Conservation (phyloP, 2,797 vertebrate species). For the Pangasius macronema region DNA sequence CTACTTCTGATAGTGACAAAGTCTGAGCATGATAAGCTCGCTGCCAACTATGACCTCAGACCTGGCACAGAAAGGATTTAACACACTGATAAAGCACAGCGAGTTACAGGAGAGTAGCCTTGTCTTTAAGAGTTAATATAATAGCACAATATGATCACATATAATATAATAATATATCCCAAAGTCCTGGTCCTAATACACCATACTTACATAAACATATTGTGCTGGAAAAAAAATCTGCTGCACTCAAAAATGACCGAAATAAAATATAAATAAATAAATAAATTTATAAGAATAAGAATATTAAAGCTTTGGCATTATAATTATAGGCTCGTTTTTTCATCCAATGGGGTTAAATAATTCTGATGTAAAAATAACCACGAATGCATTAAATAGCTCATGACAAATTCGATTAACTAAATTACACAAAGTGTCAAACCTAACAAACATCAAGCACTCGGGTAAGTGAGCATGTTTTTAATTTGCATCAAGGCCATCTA, state of each 20-base stretch:
- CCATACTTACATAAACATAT: background rate
- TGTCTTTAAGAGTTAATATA: background rate
- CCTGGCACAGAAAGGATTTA: constrained; percentile 34
- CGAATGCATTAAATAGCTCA: background rate
- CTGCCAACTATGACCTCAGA: constrained; percentile 69
- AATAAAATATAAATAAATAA: background rate
- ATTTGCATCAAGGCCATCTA: background rate
- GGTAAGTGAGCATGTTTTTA: background rate
- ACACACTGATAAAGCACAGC: constrained; percentile 7
- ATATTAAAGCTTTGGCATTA: background rate
- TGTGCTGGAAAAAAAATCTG: background rate
- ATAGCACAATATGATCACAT: background rate
- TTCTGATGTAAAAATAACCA: background rate
- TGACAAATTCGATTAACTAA: background rate
- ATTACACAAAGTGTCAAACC: background rate
- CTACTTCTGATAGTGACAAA: constrained; percentile 61
- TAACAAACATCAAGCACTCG: background rate
- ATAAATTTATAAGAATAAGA: background rate
- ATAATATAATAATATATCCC: background rate
- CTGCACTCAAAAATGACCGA: background rate
- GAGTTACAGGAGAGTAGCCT: background rate
- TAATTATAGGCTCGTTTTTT: background rate
- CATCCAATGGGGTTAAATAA: background rate
- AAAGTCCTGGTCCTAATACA: background rate
- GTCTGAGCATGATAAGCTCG: constrained; percentile 71